These are phyloP conservation scores for Doryteuthis pealeii DNA, from an alignment of 1,140 invertebrate species.

Conservation along the genomic window DNA sequence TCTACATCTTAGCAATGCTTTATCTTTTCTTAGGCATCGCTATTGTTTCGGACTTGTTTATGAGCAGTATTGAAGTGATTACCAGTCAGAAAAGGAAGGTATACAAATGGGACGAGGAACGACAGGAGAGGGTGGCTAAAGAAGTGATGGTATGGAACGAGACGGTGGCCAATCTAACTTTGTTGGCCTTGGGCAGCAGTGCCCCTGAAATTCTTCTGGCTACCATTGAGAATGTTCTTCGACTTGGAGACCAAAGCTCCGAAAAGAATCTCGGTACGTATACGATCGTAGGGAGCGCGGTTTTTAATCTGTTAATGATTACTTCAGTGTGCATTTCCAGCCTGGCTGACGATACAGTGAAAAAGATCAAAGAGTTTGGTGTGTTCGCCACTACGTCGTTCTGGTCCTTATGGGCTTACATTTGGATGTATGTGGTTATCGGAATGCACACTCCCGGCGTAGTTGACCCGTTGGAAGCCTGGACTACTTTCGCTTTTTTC, in stretches of 20 bases:
- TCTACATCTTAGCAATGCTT: slow-evolving; percentile 46
- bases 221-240: slow-evolving; percentile 58
- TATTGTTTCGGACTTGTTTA: slow-evolving; percentile 67
- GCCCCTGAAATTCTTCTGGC: slow-evolving; percentile 64
- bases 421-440: slow-evolving; percentile 59
- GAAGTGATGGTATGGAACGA: slow-evolving; percentile 64
- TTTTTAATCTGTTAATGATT: slow-evolving; percentile 63
- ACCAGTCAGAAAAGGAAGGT: slow-evolving; percentile 51
- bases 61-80: slow-evolving; percentile 67
- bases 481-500: slow-evolving; percentile 66
- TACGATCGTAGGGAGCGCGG: slow-evolving; percentile 64
- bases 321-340: slow-evolving; percentile 56
- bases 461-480: slow-evolving; percentile 65
- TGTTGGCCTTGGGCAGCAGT: slow-evolving; percentile 64
- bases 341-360: slow-evolving; percentile 41
- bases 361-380: slow-evolving; percentile 59
- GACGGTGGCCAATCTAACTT: slow-evolving; percentile 64
- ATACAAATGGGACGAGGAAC: slow-evolving; percentile 45
- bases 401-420: slow-evolving; percentile 63
- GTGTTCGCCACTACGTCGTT: slow-evolving; percentile 60
- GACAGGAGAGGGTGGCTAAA: slow-evolving; percentile 42
- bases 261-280: slow-evolving; percentile 59
- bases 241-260: slow-evolving; percentile 40
- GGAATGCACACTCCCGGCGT: slow-evolving; percentile 41
- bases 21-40: slow-evolving; percentile 62